phyloP scores from a whole-genome alignment of 2,797 vertebrate species.

The Clarias platycephalus region DNA sequence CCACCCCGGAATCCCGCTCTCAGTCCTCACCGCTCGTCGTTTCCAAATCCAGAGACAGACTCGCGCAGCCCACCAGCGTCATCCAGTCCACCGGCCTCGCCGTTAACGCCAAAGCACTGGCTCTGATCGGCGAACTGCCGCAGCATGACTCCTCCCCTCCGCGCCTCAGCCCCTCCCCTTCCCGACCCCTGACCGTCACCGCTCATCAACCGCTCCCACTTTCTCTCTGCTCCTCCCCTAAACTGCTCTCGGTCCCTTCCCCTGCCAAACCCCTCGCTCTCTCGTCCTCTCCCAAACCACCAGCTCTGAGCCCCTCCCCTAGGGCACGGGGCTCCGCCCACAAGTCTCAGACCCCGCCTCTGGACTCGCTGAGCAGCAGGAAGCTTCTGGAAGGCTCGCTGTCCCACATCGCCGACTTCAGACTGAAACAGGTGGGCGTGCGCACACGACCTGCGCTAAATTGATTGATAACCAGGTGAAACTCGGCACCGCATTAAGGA shows the following conservation, averaged over 20 bases:
- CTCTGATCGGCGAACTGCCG: slow-evolving; percentile 86
- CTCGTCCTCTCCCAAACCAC: slow-evolving; percentile 86
- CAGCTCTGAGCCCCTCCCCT: slow-evolving; percentile 67
- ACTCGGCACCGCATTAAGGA: not conserved
- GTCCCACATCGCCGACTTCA: slow-evolving; percentile 86
- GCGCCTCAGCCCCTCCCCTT: slow-evolving; percentile 67
- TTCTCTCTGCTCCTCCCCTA: slow-evolving; percentile 80
- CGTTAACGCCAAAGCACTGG: slow-evolving; percentile 85
- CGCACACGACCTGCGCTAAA: not conserved
- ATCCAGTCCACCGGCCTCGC: slow-evolving; percentile 97
- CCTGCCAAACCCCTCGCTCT: slow-evolving; percentile 83
- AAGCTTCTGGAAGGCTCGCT: slow-evolving; percentile 91
- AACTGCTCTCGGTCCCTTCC: slow-evolving; percentile 90
- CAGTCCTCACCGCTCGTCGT: slow-evolving; percentile 82
- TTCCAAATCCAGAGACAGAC: slow-evolving; percentile 81
- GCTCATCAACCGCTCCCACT: slow-evolving; percentile 83
- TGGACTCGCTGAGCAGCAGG: slow-evolving; percentile 69
- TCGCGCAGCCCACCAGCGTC: slow-evolving; percentile 92
- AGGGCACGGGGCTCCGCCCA: slow-evolving; percentile 61
- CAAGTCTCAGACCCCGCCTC: slow-evolving; percentile 65
- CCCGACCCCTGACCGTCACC: slow-evolving; percentile 56
- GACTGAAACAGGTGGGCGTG: slow-evolving; percentile 88
- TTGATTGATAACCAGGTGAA: not conserved
- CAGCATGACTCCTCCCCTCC: slow-evolving; percentile 85
- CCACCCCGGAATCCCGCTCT: slow-evolving; percentile 70